Conservation (phyloP, 2,797 vertebrate species). For the Rhabdophis nuchalis region DNA sequence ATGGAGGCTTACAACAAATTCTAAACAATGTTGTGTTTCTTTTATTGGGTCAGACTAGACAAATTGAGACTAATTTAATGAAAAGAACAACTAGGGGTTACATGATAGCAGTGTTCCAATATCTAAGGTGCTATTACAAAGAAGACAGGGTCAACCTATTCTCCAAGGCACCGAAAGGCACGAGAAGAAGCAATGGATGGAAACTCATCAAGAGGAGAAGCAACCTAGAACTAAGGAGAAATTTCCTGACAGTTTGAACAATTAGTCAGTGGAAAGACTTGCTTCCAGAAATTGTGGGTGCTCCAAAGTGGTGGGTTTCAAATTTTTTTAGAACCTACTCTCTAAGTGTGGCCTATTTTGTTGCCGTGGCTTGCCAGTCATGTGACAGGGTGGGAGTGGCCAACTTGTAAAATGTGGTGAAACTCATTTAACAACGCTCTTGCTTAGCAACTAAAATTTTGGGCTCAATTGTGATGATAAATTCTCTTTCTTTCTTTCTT, state of each 20-base stretch:
- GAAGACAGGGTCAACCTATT: background rate
- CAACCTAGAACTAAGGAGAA: background rate
- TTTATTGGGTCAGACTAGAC: background rate
- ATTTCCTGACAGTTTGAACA: background rate
- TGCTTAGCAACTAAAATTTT: too few relatives aligned
- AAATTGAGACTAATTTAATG: background rate
- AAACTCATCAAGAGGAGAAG: background rate
- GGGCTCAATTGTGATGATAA: too few relatives aligned
- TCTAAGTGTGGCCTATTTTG: too few relatives aligned
- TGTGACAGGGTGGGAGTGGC: too few relatives aligned
- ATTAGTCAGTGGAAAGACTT: background rate
- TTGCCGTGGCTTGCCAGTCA: too few relatives aligned
- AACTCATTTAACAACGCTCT: too few relatives aligned
- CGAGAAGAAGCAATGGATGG: background rate
- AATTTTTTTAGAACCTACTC: too few relatives aligned
- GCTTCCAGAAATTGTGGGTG: background rate
- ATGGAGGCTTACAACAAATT: background rate
- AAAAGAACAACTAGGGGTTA: background rate
- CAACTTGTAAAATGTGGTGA: too few relatives aligned
- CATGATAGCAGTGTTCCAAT: background rate
- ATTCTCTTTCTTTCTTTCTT: too few relatives aligned
- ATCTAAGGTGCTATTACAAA: background rate
- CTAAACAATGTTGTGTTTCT: background rate
- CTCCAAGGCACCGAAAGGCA: background rate
- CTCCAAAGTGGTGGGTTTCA: too few relatives aligned